Percentiles rank a stretch among this genome's conserved stretches.
These are phyloP conservation scores for Oncopeltus fasciatus DNA, from an alignment of 1,140 invertebrate genomes.

Conservation along the genomic window DNA sequence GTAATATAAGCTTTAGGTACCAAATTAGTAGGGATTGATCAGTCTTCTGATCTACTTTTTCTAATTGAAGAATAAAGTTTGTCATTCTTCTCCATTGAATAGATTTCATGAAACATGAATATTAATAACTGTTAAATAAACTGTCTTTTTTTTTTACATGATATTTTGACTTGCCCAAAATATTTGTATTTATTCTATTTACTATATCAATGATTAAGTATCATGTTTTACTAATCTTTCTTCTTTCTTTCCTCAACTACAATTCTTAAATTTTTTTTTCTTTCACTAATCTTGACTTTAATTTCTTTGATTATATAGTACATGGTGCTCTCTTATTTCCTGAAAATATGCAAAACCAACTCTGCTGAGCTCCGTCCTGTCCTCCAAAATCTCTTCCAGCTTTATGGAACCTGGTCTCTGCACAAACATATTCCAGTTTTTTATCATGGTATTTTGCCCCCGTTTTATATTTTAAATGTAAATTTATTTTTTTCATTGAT, in stretches of 20 bases:
- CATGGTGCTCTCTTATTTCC: conserved; percentile 42
- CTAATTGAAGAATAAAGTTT: too few relatives aligned
- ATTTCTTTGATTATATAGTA: too few relatives aligned
- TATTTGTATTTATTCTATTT: background rate
- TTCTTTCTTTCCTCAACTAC: background rate
- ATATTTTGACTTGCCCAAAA: background rate
- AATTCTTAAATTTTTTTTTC: conserved; percentile 23
- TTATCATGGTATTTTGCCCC: conserved; percentile 30
- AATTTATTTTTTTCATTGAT: too few relatives aligned
- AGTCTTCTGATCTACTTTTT: too few relatives aligned
- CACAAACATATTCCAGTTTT: conserved; percentile 32
- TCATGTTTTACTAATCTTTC: background rate
- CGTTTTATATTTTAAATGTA: too few relatives aligned
- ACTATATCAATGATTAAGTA: background rate
- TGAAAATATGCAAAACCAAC: conserved; percentile 33
- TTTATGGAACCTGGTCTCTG: conserved; percentile 52
- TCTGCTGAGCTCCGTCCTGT: conserved; percentile 34
- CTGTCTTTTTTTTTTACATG: background rate
- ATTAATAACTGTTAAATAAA: background rate
- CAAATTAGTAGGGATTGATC: too few relatives aligned
- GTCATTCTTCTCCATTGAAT: too few relatives aligned
- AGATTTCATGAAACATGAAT: too few relatives aligned
- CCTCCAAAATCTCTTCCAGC: conserved; percentile 44
- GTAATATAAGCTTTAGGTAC: too few relatives aligned
- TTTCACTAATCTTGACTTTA: too few relatives aligned